Evolutionary conservation across 2,113 vertebrate genomes (phyloP), one percentile per base, ranked within the genome.

Genomic region (Oceanodroma tethys): DNA sequence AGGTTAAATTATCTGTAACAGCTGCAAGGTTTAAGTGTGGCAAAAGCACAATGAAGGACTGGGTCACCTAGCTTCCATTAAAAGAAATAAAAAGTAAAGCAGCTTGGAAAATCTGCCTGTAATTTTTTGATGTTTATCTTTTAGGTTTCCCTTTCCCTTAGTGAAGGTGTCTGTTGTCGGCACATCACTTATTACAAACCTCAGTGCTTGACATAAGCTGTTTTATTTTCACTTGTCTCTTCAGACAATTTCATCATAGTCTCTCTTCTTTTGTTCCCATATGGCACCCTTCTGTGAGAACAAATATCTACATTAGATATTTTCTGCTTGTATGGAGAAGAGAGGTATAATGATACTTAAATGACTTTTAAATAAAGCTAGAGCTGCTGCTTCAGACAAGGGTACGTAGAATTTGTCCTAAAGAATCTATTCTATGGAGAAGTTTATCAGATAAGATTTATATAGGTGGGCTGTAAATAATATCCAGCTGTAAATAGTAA

Each of bases 191-290:
- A 78, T 84, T 92, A 53, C 48, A 94, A 95, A 95, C 34, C 13
- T 75, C 56, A 86, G 56, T 68, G 40, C 73, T 81, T 73, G 43
- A 87, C 65, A 87, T 16, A 78, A 88, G 40, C 83, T 81, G 20
- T 50, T 92, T 88, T 95, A 87, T 95, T 95, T 96, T 95, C 76
- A 70, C 82, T 73, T 92, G 50, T 42, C 56, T 89, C 65, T 88
- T 95, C 83, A 85, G 85, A 87, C 30, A 68, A 53, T 84, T 95
- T 81, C 65, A 75, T 87, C 83, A 20, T 26, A 67, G 48, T 48
- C n/a, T 83, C 63, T 67, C 42, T 74, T 47, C 11, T 68, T 76
- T 89, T 86, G 82, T 52, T n/a, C 43, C 75, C 50, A 20, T 60
- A 23, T 38, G 30, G 72, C 52, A 91, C 23, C 36, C 40, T 81